Base-by-base conservation (phyloP, 1,140 invertebrate genomes). In the Zaprionus gabonicus region DNA sequence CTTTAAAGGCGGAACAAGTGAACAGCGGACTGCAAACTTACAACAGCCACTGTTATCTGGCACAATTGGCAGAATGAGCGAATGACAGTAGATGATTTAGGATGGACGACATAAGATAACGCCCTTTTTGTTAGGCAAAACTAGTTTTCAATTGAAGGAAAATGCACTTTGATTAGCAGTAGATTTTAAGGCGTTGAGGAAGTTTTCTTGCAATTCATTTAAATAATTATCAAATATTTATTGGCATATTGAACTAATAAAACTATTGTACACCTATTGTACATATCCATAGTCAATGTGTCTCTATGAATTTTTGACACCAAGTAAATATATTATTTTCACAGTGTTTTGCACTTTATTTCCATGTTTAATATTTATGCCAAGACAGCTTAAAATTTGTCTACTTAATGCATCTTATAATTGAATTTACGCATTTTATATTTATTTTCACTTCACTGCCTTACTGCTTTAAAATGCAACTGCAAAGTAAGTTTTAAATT, bases 1-100 rank as follows among this genome's bases (percentile, higher is more conserved):
- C 58, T 75, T 75, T 23, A 64, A 41, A 53, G 38, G 59, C 67
- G n/a, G 36, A 51, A 53, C 72, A 41, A 64, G 59, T 20, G 38
- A 56, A 9, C 55, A 56, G 13, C 55, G 25, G 23, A 44, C 31
- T 25, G 23, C 1, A 28, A 53, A 64, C 46, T 65, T 65, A 36
- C 15, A 20, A 44, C 34, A 46, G 41, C 41, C 41, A 46, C 41
- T 46, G 41, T 46, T 20, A 46, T n/a, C 38, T 1, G 4, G 49
- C 25, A 63, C 49, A 20, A 34, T 6, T 17, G 15, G 2, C 20
- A 25, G 38, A 62, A 46, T 12, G 20, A 4, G 10, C 6, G 17
- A 41, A 34, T 25, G 56, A 6, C 27, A 58, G 23, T 62, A 28
- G 28, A 31, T 49, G 27, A 12, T 25, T 27, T 51, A 51, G 17